Evolutionary conservation across 2,888 invertebrate genomes (phyloP).

Genomic region (Drosophila phalerata): DNA sequence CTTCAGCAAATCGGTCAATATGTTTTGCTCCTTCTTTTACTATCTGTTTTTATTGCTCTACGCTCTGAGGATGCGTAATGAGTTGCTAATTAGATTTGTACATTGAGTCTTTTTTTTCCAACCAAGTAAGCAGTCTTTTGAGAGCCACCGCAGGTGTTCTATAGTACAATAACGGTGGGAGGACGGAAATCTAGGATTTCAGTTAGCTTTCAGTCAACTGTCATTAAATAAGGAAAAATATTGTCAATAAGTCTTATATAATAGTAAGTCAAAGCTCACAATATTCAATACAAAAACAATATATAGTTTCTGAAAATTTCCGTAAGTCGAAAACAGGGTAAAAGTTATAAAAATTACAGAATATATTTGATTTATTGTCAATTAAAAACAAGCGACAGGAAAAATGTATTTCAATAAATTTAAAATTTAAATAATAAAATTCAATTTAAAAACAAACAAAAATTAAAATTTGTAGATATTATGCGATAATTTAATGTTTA

Average conservation of each 20-base stretch:
- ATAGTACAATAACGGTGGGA: not conserved
- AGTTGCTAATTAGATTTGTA: conserved; percentile 84
- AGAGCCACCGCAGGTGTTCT: conserved; percentile 46
- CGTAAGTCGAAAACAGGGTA: no score
- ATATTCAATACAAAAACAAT: not conserved
- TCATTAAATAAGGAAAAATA: conserved; percentile 14
- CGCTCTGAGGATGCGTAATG: conserved; percentile 68
- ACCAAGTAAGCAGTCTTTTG: conserved; percentile 25
- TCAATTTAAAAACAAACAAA: no score
- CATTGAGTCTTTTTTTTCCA: conserved; percentile 52
- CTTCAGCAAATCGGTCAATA: conserved; percentile 85
- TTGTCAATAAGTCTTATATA: not conserved
- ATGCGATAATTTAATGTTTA: no score
- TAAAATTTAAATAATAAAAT: no score
- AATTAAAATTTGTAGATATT: no score
- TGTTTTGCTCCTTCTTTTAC: conserved; percentile 63
- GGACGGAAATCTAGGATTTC: not conserved
- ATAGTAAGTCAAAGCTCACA: not conserved
- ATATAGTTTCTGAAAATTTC: not conserved
- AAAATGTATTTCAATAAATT: no score
- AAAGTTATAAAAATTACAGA: no score
- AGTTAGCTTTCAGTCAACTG: conserved; percentile 1
- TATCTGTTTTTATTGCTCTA: conserved; percentile 54
- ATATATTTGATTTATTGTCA: no score
- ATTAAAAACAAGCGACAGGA: no score